These are phyloP conservation scores for Schizaphis graminum DNA, from an alignment of 2,888 invertebrate species.

Conservation along the genomic window DNA sequence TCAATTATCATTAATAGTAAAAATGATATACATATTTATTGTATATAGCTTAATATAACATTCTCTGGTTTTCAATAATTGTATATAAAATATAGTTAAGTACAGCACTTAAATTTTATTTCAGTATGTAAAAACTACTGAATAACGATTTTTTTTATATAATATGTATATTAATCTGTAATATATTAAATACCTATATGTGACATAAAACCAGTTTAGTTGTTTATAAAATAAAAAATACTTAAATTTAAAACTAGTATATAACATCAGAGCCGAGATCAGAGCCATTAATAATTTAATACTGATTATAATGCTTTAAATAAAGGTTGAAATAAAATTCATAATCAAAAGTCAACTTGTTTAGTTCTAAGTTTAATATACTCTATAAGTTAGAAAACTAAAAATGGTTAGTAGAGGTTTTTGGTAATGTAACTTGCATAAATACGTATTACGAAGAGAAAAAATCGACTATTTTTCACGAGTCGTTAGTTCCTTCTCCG, in stretches of 20 bases:
- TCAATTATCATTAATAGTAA: neutral
- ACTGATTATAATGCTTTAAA: neutral
- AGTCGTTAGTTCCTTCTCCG: slow-evolving; percentile 38
- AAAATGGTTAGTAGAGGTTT: neutral
- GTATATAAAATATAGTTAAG: neutral
- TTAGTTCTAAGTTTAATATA: neutral
- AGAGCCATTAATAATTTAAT: neutral
- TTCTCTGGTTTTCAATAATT: neutral
- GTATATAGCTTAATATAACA: neutral
- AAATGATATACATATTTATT: neutral
- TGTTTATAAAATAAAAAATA: neutral
- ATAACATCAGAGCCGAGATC: neutral
- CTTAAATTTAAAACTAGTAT: neutral
- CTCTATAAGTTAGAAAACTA: neutral
- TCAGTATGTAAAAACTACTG: neutral
- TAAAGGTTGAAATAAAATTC: neutral
- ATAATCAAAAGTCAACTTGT: neutral
- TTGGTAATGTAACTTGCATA: neutral
- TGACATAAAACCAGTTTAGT: neutral
- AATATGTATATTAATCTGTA: too few relatives aligned
- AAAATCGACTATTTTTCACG: slow-evolving; percentile 25
- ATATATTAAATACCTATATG: neutral
- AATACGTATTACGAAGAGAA: neutral
- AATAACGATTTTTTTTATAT: neutral
- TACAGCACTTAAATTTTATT: neutral